Conservation (phyloP, 1,140 invertebrate genomes). For the Brachionus manjavacas region DNA sequence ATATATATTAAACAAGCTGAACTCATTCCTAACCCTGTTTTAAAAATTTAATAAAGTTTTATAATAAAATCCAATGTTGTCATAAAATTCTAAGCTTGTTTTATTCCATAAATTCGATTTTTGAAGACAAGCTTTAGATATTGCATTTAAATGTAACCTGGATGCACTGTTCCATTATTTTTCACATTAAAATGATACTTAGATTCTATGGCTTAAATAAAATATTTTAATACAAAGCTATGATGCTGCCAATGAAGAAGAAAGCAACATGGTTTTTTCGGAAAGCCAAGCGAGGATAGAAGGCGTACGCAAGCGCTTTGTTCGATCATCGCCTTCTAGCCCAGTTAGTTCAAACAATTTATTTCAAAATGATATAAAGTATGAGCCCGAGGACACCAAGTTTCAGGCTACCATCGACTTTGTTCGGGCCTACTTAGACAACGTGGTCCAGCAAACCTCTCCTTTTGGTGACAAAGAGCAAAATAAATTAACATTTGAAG, state of each 20-base stretch:
- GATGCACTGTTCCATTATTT: background rate
- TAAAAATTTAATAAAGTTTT: background rate
- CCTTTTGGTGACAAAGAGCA: slow-evolving; percentile 86
- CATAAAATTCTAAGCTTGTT: background rate
- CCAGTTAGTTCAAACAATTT: background rate
- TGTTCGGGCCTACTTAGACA: slow-evolving; percentile 90
- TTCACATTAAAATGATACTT: background rate
- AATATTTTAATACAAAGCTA: background rate
- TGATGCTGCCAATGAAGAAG: slow-evolving; percentile 16
- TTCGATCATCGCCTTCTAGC: background rate
- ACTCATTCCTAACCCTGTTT: background rate
- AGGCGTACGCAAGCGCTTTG: background rate
- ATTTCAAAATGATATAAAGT: background rate
- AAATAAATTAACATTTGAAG: slow-evolving; percentile 93
- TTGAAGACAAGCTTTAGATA: background rate
- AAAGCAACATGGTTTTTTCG: background rate
- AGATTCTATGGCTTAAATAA: background rate
- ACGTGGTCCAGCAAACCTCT: slow-evolving; percentile 84
- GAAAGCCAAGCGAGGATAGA: slow-evolving; percentile 14
- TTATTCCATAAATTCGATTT: background rate
- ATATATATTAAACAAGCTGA: background rate
- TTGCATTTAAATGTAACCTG: background rate
- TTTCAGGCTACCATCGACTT: slow-evolving; percentile 87
- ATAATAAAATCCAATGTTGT: background rate
- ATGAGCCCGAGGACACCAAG: slow-evolving; percentile 62